Conservation (phyloP, 2,797 vertebrate species). For the Prunella strophiata region DNA sequence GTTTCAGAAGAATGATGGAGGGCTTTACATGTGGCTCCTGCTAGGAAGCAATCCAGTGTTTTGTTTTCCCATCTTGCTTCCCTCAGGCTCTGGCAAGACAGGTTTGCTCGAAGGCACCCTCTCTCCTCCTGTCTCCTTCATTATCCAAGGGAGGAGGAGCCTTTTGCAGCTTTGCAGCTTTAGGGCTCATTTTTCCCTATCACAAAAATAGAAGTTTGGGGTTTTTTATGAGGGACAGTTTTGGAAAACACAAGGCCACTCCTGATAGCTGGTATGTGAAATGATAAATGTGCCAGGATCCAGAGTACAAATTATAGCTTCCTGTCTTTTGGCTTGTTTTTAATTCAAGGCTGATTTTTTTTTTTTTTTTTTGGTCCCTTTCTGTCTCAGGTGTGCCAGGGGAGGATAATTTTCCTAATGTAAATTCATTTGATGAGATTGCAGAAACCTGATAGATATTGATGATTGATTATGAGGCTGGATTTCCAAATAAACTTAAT, state of each 20-base stretch:
- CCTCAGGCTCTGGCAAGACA: background rate
- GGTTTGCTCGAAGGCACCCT: background rate
- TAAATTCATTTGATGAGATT: background rate
- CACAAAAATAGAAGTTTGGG: background rate
- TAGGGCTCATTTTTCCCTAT: background rate
- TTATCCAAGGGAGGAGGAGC: background rate
- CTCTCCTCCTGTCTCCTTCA: background rate
- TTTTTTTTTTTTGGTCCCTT: background rate
- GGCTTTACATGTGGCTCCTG: background rate
- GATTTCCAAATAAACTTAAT: background rate
- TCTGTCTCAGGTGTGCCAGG: background rate
- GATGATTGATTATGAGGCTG: background rate
- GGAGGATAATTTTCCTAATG: background rate
- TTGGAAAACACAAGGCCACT: background rate
- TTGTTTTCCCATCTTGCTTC: background rate
- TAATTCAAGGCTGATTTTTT: background rate
- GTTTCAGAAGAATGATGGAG: background rate
- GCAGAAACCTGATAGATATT: background rate
- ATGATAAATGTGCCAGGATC: background rate
- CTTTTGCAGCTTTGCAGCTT: background rate
- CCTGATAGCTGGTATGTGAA: background rate
- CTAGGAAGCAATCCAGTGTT: background rate
- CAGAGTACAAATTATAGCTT: background rate
- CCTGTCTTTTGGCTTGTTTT: background rate
- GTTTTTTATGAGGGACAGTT: accelerated